Evolutionary conservation across 2,113 vertebrate species (phyloP), one percentile per base, ranked within the genome.

Genomic region (Bos javanicus): DNA sequence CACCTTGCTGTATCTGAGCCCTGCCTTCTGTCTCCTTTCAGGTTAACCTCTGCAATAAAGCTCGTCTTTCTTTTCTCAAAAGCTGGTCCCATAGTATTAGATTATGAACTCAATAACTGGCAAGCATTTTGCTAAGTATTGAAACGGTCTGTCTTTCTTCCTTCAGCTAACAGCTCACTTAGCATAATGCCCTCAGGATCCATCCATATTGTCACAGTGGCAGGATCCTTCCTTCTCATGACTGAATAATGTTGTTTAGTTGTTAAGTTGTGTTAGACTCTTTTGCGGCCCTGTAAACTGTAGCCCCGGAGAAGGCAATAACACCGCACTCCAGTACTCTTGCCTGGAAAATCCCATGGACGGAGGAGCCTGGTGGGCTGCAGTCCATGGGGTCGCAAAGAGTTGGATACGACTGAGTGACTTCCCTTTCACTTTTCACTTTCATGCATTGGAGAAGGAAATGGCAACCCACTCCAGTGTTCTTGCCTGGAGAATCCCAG

Each of bases 341-440:
- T 62, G 59, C 28, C 59, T 62, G 59, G 2, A 30, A 30, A 62
- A 62, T 30, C 13, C 56, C 13, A 62, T 30, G 13, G 59, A 15
- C 0, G 1, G 6, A 62, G 2, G 28, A 62, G 59, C 59, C 59
- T 62, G 59, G 59, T 62, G 0, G 59, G 7, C 56, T 57, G 56
- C 56, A 9, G 56, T 57, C 56, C 56, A 57, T 57, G 56, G 8
- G 56, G 56, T 57, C 3, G 3, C 3, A 0, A 9, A 56, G 56
- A 10, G 56, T 57, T 1, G 1, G 8, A 57, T 21, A 25, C 3
- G 0, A 57, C 21, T 57, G 56, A 10, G 56, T 0, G 0, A 10
- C 21, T 57, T 57, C 56, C 10, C 21, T 57, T 57, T 57, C 21
- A 23, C 56, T 57, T 57, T 25, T 25, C 21, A 57, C 56, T 57